Evolutionary conservation across 2,888 invertebrate genomes (phyloP).

Genomic region (Acleris laterana): DNA sequence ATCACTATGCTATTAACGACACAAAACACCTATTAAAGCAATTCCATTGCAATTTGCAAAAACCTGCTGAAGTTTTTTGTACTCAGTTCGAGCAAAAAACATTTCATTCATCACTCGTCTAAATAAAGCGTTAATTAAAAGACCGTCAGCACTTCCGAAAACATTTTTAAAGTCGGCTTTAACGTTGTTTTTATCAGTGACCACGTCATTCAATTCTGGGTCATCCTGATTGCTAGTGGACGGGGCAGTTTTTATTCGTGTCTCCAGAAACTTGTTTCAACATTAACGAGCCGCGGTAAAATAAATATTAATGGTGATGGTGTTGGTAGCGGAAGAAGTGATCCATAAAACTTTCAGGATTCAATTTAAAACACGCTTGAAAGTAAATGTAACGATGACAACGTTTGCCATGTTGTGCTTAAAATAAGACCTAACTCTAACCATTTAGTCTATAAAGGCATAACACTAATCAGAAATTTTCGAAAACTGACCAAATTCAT

Average conservation of each 20-base stretch:
- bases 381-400: no score
- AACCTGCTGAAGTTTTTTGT: conserved; percentile 1
- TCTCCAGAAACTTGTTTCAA: conserved; percentile 10
- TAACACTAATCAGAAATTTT: no score
- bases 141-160: conserved; percentile 15
- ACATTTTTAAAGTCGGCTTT: conserved; percentile 18
- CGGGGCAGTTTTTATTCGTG: conserved; percentile 22
- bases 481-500: no score
- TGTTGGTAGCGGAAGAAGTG: background rate
- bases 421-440: no score
- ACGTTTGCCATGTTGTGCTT: no score
- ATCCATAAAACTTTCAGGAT: no score
- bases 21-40: conserved; percentile 42
- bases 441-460: no score
- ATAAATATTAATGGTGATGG: conserved; percentile 14
- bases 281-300: conserved; percentile 8
- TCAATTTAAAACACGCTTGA: no score
- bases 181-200: conserved; percentile 37
- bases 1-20: conserved; percentile 2
- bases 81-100: background rate
- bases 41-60: conserved; percentile 46
- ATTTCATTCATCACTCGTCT: conserved; percentile 9
- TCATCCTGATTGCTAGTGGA: conserved; percentile 28
- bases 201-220: conserved; percentile 32
- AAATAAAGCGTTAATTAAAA: conserved; percentile 21